phyloP scores from a whole-genome alignment of 2,797 vertebrate species.

The Pseudocheirus occidentalis region DNA sequence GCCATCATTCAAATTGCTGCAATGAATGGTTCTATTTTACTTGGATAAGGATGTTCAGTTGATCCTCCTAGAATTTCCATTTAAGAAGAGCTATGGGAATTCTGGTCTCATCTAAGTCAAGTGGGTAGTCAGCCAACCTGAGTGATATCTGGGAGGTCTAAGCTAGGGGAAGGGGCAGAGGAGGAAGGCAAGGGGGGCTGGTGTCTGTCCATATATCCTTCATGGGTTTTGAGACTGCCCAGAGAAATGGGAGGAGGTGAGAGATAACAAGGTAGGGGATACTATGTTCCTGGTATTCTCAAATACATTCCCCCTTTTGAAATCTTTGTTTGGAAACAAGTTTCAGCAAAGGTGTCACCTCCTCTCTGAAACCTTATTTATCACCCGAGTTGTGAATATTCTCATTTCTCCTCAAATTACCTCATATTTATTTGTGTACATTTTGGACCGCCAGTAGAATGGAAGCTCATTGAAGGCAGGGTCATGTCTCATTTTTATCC shows the following conservation, averaged over 20 bases:
- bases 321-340: not conserved
- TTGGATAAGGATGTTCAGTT: not conserved
- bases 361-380: not conserved
- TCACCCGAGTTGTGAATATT: not conserved
- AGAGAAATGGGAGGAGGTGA: not conserved
- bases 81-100: not conserved
- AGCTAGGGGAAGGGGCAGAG: not conserved
- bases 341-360: not conserved
- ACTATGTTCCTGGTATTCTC: not conserved
- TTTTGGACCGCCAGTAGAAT: not conserved
- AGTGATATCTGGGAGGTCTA: not conserved
- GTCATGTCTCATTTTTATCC: not conserved
- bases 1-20: not conserved
- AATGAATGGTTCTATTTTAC: not conserved
- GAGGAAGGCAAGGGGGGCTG: not conserved
- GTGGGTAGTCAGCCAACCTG: not conserved
- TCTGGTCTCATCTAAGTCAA: not conserved
- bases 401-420: not conserved
- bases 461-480: not conserved
- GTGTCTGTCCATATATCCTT: not conserved
- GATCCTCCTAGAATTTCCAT: not conserved
- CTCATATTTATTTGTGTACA: not conserved
- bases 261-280: not conserved
- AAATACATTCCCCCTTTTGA: not conserved
- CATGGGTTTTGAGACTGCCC: not conserved